These are phyloP conservation scores for Oncopodura yosiiana DNA, from an alignment of 1,140 invertebrate species.

Conservation along the genomic window DNA sequence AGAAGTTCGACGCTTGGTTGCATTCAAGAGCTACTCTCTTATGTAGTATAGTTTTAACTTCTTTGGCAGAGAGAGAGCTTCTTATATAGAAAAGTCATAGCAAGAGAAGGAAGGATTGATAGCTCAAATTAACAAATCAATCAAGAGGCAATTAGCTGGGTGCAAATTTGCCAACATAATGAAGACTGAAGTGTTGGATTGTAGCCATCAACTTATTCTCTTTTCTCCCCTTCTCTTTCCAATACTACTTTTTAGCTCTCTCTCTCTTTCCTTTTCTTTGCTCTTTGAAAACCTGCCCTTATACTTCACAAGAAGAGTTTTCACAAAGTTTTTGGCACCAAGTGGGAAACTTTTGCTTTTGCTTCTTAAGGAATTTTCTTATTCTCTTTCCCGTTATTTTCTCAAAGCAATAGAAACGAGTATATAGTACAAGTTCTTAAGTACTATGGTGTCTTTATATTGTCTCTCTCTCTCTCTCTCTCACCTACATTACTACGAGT, in stretches of 20 bases:
- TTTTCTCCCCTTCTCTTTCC: not conserved
- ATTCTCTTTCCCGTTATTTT: no score
- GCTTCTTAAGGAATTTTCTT: not conserved
- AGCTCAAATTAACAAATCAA: slow-evolving; percentile 33
- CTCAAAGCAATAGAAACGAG: not conserved
- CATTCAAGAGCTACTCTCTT: not conserved
- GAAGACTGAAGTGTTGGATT: slow-evolving; percentile 27
- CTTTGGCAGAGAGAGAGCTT: not conserved
- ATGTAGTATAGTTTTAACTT: not conserved
- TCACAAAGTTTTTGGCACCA: slow-evolving; percentile 24
- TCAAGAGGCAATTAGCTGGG: slow-evolving; percentile 32
- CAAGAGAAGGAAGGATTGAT: slow-evolving; percentile 18
- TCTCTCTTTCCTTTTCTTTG: not conserved
- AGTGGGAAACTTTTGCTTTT: slow-evolving; percentile 19
- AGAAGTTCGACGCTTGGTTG: not conserved
- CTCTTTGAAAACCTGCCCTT: no score
- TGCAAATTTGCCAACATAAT: slow-evolving; percentile 20
- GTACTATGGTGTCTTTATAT: no score
- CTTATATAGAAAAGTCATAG: not conserved
- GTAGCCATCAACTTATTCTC: slow-evolving; percentile 8
- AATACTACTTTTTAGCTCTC: not conserved
- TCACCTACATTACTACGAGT: slow-evolving; percentile 20
- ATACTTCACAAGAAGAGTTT: no score
- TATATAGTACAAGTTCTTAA: not conserved
- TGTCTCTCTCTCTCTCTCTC: not conserved